Evolutionary conservation across 2,888 invertebrate genomes (phyloP).

Genomic region (Schrankia costaestrigalis): DNA sequence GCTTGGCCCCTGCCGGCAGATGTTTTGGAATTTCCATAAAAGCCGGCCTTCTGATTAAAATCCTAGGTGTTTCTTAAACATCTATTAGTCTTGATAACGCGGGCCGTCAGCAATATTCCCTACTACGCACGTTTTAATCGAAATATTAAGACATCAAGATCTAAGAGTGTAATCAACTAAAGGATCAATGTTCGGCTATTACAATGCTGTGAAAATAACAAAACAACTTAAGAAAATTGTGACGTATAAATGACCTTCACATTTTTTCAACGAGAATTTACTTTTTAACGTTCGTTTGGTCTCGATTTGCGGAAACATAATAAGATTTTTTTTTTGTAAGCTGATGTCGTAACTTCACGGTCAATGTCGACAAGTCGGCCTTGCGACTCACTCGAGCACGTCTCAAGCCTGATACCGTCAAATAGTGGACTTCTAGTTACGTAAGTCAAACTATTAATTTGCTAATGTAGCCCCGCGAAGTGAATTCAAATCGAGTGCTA

Average conservation of each 20-base stretch:
- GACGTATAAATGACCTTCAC: conserved; percentile 36
- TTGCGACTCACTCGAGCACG: conserved; percentile 66
- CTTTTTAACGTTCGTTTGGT: conserved; percentile 42
- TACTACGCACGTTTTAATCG: no score
- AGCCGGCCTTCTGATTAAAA: no score
- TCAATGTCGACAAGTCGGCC: conserved; percentile 75
- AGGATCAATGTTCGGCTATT: no score
- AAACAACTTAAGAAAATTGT: conserved; percentile 22
- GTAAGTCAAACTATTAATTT: conserved; percentile 62
- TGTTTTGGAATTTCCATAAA: no score
- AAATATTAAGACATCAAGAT: no score
- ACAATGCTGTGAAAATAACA: no score
- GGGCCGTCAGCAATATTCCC: no score
- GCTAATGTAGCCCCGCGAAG: conserved; percentile 51
- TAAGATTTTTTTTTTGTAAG: conserved; percentile 54
- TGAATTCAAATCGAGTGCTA: conserved; percentile 47
- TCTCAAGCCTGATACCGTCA: conserved; percentile 50
- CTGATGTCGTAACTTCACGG: conserved; percentile 69
- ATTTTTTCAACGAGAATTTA: conserved; percentile 37
- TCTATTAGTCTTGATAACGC: no score
- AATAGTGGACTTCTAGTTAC: conserved; percentile 61
- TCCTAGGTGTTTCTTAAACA: no score
- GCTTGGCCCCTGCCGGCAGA: no score
- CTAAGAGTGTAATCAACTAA: no score
- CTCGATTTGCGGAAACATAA: conserved; percentile 74